Evolutionary conservation across 2,888 invertebrate species (phyloP), one percentile per base, ranked within the genome.

Genomic region (Caenorhabditis auriculariae): DNA sequence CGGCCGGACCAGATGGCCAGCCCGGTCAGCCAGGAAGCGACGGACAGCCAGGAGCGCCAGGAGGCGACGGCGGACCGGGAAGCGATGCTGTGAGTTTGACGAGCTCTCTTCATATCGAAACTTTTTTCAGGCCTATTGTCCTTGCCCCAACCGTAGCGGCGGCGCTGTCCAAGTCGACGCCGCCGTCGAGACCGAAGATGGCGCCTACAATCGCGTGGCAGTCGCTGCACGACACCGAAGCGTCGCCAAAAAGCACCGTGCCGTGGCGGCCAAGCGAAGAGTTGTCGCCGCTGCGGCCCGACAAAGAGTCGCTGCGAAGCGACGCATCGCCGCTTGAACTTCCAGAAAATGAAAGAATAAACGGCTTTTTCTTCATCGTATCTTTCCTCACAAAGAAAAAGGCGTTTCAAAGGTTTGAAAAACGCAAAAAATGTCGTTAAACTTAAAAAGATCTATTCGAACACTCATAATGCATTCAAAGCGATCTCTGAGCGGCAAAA

Each of bases 21-120:
- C 53, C 55, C 48, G 61, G 66, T 51, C 54, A 47, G 51, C 62
- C 66, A 50, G 66, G 62, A 56, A 43, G 46, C 39, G 54, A 54
- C 48, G 65, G 60, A 61, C 55, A 57, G 29, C 59, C 55, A 47
- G 66, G 61, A 53, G 46, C 54, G 21, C 60, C 60, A 55, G 64
- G 64, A 60, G 45, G 50, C 29, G 54, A 55, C 37, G 64, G 62
- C 47, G 47, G 49, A 4, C 54, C 57, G 54, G 63, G 63, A 61
- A 17, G 46, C 44, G 43, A 52, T 17, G 43, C 52, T 19, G 53
- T 57, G 2, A 46, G 53, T 54, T 50, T 44, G 50, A 42, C 39
- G 57, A 54, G 42, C 42, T 38, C 21, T 49, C 62, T 53, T 63
- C 58, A 58, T 44, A 48, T 35, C 38, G 52, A 50, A 48, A 65